phyloP scores from a whole-genome alignment of 1,140 invertebrate species.

The Drosophila paulistorum region DNA sequence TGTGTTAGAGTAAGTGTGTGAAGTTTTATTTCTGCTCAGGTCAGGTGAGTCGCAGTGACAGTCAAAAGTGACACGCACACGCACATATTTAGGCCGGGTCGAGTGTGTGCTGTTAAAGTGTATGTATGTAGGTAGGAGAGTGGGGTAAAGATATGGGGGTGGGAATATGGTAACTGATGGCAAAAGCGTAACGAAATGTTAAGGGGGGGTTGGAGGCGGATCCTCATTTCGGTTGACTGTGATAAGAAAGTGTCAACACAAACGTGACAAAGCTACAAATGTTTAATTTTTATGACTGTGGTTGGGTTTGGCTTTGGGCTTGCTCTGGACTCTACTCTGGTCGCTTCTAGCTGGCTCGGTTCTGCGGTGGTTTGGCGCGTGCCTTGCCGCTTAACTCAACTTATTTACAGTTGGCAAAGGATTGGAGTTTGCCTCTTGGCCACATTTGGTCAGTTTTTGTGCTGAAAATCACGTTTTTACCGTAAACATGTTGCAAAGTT shows the following conservation, averaged over 20 bases:
- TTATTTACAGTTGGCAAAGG: conserved; percentile 74
- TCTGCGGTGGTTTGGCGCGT: conserved; percentile 38
- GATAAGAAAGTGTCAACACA: conserved; percentile 81
- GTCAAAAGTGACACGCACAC: conserved; percentile 77
- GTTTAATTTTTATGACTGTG: conserved; percentile 78
- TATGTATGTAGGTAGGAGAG: not conserved
- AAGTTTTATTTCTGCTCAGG: conserved; percentile 55
- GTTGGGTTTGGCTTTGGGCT: conserved; percentile 22
- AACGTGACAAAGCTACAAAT: conserved; percentile 82
- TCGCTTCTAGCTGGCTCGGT: not conserved
- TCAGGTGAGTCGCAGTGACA: conserved; percentile 61
- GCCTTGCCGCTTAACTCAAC: conserved; percentile 68
- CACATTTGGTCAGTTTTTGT: conserved; percentile 78
- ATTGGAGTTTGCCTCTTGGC: conserved; percentile 51
- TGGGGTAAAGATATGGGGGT: not conserved
- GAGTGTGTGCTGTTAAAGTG: conserved; percentile 33
- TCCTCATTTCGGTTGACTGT: conserved; percentile 57
- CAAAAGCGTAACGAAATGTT: conserved; percentile 1
- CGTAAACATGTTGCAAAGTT: conserved; percentile 81
- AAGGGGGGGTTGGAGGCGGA: not conserved
- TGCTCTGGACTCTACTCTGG: not conserved
- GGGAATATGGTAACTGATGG: not conserved
- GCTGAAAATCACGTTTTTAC: conserved; percentile 80
- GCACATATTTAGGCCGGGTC: conserved; percentile 72
- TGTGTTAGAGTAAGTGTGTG: conserved; percentile 5